These are phyloP conservation scores for Neodiprion pinetum DNA, from an alignment of 1,140 invertebrate genomes.

Conservation along the genomic window DNA sequence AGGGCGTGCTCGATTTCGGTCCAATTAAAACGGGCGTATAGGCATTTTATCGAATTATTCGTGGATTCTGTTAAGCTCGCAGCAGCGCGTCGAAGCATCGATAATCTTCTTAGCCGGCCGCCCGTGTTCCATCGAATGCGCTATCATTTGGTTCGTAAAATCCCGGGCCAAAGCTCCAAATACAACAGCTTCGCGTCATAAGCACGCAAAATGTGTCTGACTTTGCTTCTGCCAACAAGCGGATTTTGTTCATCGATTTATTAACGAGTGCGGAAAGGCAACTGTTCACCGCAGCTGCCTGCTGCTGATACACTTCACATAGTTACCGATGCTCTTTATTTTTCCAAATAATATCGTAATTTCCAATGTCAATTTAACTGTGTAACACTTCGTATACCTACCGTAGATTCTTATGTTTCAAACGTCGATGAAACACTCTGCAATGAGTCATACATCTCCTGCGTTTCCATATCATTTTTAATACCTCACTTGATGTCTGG, in stretches of 20 bases:
- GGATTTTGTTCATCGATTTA: not conserved
- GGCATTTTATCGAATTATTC: not conserved
- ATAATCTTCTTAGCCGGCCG: not conserved
- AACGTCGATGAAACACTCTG: no score
- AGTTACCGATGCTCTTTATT: no score
- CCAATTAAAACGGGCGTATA: not conserved
- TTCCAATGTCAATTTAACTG: no score
- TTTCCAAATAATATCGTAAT: no score
- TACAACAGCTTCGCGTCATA: not conserved
- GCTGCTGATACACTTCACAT: no score
- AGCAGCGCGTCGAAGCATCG: not conserved
- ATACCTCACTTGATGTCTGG: no score
- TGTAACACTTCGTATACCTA: no score
- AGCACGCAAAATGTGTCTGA: not conserved
- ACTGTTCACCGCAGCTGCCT: no score
- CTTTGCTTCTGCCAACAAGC: not conserved
- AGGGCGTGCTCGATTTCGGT: not conserved
- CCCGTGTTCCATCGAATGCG: not conserved
- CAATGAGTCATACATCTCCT: no score
- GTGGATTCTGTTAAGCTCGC: not conserved
- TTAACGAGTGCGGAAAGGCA: not conserved
- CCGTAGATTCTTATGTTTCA: no score
- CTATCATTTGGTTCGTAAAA: not conserved
- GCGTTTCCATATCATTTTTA: no score
- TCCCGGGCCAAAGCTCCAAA: not conserved